These are phyloP conservation scores for Podarcis muralis DNA, from an alignment of 2,113 vertebrate genomes.

Conservation along the genomic window DNA sequence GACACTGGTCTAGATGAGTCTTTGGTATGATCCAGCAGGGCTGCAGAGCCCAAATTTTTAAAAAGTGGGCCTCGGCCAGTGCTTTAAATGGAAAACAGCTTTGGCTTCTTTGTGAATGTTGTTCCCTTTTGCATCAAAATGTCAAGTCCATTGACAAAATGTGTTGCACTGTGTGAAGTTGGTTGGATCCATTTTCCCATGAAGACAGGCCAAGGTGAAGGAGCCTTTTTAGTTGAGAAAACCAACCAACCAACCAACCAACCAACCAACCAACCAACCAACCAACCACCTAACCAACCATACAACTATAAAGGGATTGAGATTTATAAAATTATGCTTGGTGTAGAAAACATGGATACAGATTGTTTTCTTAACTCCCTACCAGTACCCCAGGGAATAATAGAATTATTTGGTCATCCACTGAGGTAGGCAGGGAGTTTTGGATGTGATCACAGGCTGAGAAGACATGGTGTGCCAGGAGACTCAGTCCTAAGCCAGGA, in stretches of 20 bases:
- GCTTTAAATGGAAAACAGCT: no score
- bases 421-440: no score
- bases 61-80: not conserved
- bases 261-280: not conserved
- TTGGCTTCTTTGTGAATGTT: rapidly evolving
- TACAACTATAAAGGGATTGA: not conserved
- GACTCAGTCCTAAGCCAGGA: no score
- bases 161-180: not conserved
- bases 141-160: not conserved
- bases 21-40: no score
- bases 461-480: no score
- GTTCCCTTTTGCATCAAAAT: not conserved
- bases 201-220: not conserved
- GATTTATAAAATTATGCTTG: not conserved
- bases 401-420: no score
- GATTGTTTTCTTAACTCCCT: no score
- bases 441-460: no score
- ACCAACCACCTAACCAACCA: not conserved
- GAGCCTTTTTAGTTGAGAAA: not conserved
- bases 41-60: not conserved
- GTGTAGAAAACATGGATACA: no score
- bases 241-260: not conserved
- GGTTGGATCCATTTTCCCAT: not conserved
- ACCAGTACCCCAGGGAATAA: no score
- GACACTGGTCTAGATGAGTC: no score